phyloP scores from a whole-genome alignment of 1,140 invertebrate species.

The Latrodectus geometricus region DNA sequence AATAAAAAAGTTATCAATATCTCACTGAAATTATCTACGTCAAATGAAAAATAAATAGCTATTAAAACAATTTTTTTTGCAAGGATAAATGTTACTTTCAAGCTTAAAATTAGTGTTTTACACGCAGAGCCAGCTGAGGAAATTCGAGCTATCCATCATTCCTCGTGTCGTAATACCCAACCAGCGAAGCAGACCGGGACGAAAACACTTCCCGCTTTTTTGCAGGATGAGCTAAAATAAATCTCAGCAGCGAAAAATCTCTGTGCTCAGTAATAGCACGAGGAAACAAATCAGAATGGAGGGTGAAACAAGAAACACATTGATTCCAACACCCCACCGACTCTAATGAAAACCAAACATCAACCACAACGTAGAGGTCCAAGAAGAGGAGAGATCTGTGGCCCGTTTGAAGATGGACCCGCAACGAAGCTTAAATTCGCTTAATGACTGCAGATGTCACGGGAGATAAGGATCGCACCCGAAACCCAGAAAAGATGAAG shows the following conservation, averaged over 20 bases:
- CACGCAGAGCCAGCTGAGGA: too few relatives aligned
- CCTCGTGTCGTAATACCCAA: neutral
- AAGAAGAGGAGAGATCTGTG: neutral
- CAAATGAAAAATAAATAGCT: too few relatives aligned
- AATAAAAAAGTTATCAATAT: too few relatives aligned
- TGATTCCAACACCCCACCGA: neutral
- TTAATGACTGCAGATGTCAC: constrained; percentile 17
- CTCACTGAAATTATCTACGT: too few relatives aligned
- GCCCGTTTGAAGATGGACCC: neutral
- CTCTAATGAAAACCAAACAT: neutral
- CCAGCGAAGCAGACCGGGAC: neutral
- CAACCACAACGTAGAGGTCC: neutral
- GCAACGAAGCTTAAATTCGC: constrained; percentile 22
- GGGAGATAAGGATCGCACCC: constrained; percentile 5
- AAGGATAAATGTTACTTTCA: too few relatives aligned
- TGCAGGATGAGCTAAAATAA: neutral
- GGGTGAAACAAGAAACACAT: neutral
- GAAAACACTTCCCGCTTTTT: neutral
- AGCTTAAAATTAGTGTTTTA: too few relatives aligned
- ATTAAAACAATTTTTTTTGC: too few relatives aligned
- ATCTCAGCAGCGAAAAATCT: neutral
- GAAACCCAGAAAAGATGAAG: neutral
- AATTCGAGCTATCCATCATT: neutral
- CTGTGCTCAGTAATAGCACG: neutral
- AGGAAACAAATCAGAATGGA: neutral